Evolutionary conservation across 1,140 invertebrate species (phyloP).

Genomic region (Drosophila miranda): DNA sequence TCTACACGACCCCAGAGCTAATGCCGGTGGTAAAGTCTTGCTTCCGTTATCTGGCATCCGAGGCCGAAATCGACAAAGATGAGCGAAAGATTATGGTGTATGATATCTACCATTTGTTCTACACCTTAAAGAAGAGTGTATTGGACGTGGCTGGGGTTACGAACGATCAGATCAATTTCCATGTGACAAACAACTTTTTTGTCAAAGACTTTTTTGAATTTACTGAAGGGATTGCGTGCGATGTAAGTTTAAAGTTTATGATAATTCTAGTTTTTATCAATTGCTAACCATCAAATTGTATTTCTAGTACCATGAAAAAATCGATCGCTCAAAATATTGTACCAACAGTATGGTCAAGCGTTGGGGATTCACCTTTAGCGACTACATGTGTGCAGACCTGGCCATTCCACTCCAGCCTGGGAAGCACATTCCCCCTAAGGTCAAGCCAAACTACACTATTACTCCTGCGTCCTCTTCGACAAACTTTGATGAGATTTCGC

Average conservation of each 20-base stretch:
- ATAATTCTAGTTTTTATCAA: background rate
- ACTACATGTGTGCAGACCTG: slow-evolving; percentile 68
- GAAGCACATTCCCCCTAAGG: slow-evolving; percentile 49
- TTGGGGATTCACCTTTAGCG: slow-evolving; percentile 67
- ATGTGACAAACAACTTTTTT: slow-evolving; percentile 52
- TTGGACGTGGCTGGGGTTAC: slow-evolving; percentile 35
- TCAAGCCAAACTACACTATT: slow-evolving; percentile 26
- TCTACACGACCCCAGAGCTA: slow-evolving; percentile 54
- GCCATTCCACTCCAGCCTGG: slow-evolving; percentile 57
- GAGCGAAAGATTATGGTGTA: slow-evolving; percentile 38
- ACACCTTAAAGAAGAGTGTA: slow-evolving; percentile 57
- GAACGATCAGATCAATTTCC: slow-evolving; percentile 25
- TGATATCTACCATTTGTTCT: slow-evolving; percentile 67
- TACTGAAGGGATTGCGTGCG: slow-evolving; percentile 54
- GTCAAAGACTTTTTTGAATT: slow-evolving; percentile 62
- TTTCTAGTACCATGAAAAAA: slow-evolving; percentile 46
- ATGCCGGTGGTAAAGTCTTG: slow-evolving; percentile 61
- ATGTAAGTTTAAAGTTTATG: slow-evolving; percentile 33
- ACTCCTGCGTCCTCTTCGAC: background rate
- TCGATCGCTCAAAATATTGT: slow-evolving; percentile 67
- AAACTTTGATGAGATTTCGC: background rate
- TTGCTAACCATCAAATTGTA: no score
- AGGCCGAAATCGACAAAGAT: background rate
- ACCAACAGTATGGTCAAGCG: slow-evolving; percentile 61
- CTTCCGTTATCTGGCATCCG: slow-evolving; percentile 51